phyloP scores from a whole-genome alignment of 1,140 invertebrate species.

The Drosophila mauritiana region DNA sequence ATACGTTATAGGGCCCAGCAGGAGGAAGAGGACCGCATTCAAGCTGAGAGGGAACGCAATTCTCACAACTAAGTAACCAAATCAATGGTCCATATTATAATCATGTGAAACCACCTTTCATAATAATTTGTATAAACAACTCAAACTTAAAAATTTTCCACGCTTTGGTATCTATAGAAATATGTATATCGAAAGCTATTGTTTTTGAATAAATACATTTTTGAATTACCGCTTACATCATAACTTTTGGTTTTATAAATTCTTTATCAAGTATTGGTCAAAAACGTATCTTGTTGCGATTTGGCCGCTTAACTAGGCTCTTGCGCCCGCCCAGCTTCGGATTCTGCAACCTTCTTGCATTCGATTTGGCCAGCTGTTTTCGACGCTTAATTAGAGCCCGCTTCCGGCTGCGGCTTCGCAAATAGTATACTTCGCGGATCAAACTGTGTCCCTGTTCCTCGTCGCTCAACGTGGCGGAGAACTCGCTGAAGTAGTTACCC shows the following conservation, averaged over 20 bases:
- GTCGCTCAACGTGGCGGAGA: slow-evolving; percentile 71
- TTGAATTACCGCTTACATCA: background rate
- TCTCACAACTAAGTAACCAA: background rate
- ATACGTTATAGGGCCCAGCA: slow-evolving; percentile 4
- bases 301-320: slow-evolving; percentile 67
- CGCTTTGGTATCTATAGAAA: background rate
- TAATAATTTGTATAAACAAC: background rate
- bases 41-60: slow-evolving; percentile 10
- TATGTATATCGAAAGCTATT: too few species aligned
- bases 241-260: background rate
- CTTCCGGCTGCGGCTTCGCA: slow-evolving; percentile 56
- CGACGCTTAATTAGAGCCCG: slow-evolving; percentile 31
- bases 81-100: slow-evolving; percentile 2
- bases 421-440: slow-evolving; percentile 74
- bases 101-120: too few species aligned
- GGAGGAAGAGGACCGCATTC: background rate
- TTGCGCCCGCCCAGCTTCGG: slow-evolving; percentile 44
- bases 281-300: slow-evolving; percentile 72
- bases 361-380: slow-evolving; percentile 35
- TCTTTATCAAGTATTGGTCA: slow-evolving; percentile 6
- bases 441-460: slow-evolving; percentile 73
- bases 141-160: background rate
- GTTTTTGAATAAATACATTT: slow-evolving; percentile 5
- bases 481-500: slow-evolving; percentile 79
- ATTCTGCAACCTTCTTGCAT: slow-evolving; percentile 17